Base-by-base conservation (phyloP, 2,888 invertebrate genomes). In the Norana najaformis region DNA sequence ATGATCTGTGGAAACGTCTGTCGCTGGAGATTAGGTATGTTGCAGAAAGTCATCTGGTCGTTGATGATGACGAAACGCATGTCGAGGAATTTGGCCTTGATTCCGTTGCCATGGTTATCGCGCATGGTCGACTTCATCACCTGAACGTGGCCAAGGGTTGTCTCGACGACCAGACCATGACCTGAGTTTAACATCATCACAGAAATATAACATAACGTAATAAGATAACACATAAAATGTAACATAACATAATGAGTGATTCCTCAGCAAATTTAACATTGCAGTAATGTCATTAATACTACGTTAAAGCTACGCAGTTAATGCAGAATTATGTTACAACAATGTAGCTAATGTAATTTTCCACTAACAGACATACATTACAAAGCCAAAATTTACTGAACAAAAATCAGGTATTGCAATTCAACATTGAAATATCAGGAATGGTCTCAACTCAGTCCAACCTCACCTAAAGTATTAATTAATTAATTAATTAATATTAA, bases 81-180 rank as follows among this genome's bases (percentile, higher is more conserved):
- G 90, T 93, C 93, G 69, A 92, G 90, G 41, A 93, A 92, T 90
- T 94, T 93, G 11, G 92, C 90, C 91, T 94, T 94, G 89, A 94
- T 92, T 8, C 95, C 95, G 92, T 95, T 94, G n/a, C 95, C 95
- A 93, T 93, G 93, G 93, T 95, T 95, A 90, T 94, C 90, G 11
- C 92, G 89, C 37, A 94, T 91, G 36, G 93, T 92, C 6, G 94
- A 94, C 91, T 93, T 93, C 90, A 93, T 94, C 88, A 95, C 92
- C 30, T 93, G 91, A 0, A 94, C 93, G 23, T 93, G 92, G 37
- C 95, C 95, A n/a, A 94, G 93, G 23, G 93, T 92, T 14, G 94
- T 93, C 90, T 94, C 93, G 35, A 94, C 93, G 89, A 93, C 93
- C 6, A 94, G 91, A 39, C 95, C 95, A 92, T 95, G 93, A 91